Evolutionary conservation across 2,113 vertebrate species (phyloP), one percentile per base, ranked within the genome.

Genomic region (Urocolius indicus): DNA sequence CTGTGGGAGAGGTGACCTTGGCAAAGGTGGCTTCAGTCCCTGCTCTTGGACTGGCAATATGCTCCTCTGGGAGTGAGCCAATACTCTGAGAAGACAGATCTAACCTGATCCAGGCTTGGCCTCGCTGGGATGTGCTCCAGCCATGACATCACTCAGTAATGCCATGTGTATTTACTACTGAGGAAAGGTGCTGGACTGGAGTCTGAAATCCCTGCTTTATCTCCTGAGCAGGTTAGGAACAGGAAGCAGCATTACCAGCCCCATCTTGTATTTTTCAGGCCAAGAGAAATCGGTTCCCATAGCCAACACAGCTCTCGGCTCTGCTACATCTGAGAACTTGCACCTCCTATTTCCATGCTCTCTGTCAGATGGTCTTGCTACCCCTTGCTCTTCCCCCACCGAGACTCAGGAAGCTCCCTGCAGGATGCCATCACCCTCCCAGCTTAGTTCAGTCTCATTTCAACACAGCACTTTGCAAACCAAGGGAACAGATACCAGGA

Each of bases 101-200:
- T 51, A 92, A 92, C 93, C 94, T 97, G 94, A 94, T 91, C 94
- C 89, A 81, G 93, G 91, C 95, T 95, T 92, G 93, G 89, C 89
- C 79, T 92, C 6, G 45, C 93, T 91, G 91, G 96, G 85, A 73
- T 23, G 51, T 32, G 76, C 58, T 96, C 92, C 84, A 95, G 96
- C 89, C 68, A 73, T 95, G 93, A 95, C 87, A 94, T 95, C 94
- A 96, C 67, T 17, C 71, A 24, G 48, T 86, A 87, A 94, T 89
- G 85, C 83, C 84, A 89, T 22, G 49, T 87, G 75, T 93, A 80
- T 96, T 91, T 96, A 93, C 90, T 94, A 68, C 72, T 2, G 22
- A 68, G 89, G 93, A 91, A 85, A 57, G 94, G 91, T 83, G 84
- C 72, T 66, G 91, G 87, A 52, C 52, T 81, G 92, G 67, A 83